These are phyloP conservation scores for Dyspetes luteomarginatus DNA, from an alignment of 2,888 invertebrate species.

Conservation along the genomic window DNA sequence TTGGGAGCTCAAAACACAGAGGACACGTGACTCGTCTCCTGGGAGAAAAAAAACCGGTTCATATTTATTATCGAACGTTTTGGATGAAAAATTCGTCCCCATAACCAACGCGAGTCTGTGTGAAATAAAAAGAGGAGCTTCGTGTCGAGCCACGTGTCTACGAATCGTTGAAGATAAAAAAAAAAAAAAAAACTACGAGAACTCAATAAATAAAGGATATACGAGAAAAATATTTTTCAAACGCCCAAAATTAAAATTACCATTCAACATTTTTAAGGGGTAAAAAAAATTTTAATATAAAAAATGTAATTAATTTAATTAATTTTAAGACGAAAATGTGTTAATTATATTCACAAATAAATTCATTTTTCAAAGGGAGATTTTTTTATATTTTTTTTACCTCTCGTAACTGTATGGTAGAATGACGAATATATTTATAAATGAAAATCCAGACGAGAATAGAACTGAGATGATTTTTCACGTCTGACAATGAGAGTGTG, in stretches of 20 bases:
- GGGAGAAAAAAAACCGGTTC: conserved; percentile 37
- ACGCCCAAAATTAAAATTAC: too few relatives aligned
- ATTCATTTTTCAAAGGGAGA: too few relatives aligned
- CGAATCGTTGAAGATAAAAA: background rate
- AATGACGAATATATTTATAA: conserved; percentile 8
- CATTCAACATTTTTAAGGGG: too few relatives aligned
- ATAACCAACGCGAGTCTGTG: background rate
- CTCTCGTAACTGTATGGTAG: background rate
- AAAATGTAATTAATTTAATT: too few relatives aligned
- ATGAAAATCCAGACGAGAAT: conserved; percentile 35
- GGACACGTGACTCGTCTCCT: background rate
- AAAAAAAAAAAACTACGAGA: background rate
- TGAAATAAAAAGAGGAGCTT: background rate
- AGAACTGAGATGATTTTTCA: conserved; percentile 34
- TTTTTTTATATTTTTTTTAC: too few relatives aligned
- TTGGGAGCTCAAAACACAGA: conserved; percentile 8
- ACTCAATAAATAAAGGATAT: background rate
- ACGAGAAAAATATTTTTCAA: background rate
- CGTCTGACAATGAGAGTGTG: conserved; percentile 20
- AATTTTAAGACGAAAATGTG: too few relatives aligned
- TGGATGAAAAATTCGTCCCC: conserved; percentile 27
- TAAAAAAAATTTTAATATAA: too few relatives aligned
- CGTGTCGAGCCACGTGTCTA: background rate
- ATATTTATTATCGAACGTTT: conserved; percentile 41
- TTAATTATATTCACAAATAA: background rate